A percentile compares a stretch with the other conserved stretches of the same genome.
Conservation (phyloP, 1,140 invertebrate genomes). For the Globodera rostochiensis region DNA sequence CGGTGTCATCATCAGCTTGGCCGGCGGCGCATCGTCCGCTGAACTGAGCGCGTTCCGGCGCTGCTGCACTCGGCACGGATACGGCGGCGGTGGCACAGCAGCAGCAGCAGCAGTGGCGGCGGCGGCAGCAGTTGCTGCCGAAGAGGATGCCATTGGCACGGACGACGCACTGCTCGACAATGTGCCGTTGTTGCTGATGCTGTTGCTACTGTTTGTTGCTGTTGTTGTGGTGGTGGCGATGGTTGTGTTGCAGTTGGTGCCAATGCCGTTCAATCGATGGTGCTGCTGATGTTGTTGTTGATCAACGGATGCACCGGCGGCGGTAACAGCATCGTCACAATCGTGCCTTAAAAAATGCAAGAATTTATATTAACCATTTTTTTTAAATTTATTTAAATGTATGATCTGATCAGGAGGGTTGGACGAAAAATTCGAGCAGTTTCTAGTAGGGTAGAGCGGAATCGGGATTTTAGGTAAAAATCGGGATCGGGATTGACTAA, state of each 20-base stretch:
- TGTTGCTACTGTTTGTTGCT: neutral
- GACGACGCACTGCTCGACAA: slow-evolving; percentile 37
- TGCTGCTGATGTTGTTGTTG: slow-evolving; percentile 3
- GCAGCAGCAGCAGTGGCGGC: neutral
- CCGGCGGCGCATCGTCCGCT: neutral
- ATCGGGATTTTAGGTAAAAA: no score
- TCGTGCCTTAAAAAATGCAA: no score
- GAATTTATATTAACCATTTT: no score
- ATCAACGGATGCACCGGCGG: neutral
- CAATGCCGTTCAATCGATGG: neutral
- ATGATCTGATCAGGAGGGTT: no score
- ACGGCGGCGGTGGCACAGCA: slow-evolving; percentile 8
- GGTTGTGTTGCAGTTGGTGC: slow-evolving; percentile 5
- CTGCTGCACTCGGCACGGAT: slow-evolving; percentile 5
- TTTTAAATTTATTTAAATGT: no score
- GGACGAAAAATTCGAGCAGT: no score
- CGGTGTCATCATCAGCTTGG: neutral
- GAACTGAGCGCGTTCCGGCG: slow-evolving; percentile 24
- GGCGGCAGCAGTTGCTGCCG: slow-evolving; percentile 32
- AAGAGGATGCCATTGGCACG: slow-evolving; percentile 42
- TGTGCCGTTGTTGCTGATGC: neutral
- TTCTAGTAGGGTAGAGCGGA: no score
- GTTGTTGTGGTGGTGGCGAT: neutral
- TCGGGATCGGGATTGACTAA: no score
- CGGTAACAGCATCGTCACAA: no score